Base-by-base conservation (phyloP, 1,140 invertebrate species). In the Spodoptera frugiperda region DNA sequence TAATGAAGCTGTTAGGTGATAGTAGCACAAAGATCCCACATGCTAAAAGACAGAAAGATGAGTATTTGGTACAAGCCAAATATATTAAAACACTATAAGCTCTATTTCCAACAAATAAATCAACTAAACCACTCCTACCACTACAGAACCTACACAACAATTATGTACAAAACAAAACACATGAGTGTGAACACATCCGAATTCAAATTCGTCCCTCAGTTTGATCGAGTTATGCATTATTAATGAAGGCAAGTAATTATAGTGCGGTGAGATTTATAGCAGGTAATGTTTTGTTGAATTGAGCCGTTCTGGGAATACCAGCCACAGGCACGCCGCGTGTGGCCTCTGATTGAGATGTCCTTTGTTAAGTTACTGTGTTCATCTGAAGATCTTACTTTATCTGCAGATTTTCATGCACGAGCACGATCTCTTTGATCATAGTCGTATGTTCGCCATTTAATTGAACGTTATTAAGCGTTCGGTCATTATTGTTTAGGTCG, bases 161-260 rank as follows among this genome's bases (percentile, higher is more conserved):
- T 59, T 55, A 68, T 8, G 55, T 12, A 48, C 53, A 46, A 73
- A 73, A 25, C 30, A 57, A 73, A 55, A 73, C 15, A 25, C 25
- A 48, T 6, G 30, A 63, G 30, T 75, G 72, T 75, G 72, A 75
- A 53, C 72, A 19, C 21, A 63, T 33, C 54, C 63, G 44, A 67
- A 67, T 77, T 68, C 54, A 77, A 80, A 70, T 71, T 46, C 73
- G 78, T 61, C 19, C 81, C 63, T 78, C 78, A 79, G 80, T 92
- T 91, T 90, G 90, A 92, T 91, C 87, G 89, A 90, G 89, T 90
- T 89, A 92, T 92, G 88, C 87, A 91, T 92, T 91, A 92, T 92
- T 92, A 92, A 92, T 91, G 87, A 91, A 81, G 54, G 68, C 83
- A 76, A 85, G 84, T 92, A 92, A 92, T 91, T 92, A 91, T 82